Evolutionary conservation across 2,888 invertebrate genomes (phyloP).

Genomic region (Nebria brevicollis): DNA sequence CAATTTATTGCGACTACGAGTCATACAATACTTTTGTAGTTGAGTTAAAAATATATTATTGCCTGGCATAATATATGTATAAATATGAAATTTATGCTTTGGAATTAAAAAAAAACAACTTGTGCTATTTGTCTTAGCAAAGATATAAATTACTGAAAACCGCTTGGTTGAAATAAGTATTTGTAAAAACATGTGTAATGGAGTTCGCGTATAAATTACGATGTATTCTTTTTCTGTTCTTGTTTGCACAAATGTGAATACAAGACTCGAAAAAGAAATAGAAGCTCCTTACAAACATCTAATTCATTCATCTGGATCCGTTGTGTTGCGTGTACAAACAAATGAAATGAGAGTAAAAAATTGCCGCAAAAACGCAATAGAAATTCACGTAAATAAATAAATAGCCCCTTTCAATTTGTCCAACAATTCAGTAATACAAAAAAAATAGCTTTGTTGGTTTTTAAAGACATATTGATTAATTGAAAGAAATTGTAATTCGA

Average conservation of each 20-base stretch:
- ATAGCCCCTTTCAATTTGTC: background rate
- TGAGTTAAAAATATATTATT: no score
- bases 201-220: constrained; percentile 43
- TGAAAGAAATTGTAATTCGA: background rate
- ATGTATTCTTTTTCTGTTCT: constrained; percentile 22
- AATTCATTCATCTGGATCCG: constrained; percentile 1
- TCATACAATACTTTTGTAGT: no score
- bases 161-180: constrained; percentile 42
- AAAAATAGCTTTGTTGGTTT: background rate
- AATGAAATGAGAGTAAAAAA: background rate
- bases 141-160: background rate
- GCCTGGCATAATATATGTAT: no score
- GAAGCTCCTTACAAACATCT: background rate
- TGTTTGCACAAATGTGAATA: constrained; percentile 15
- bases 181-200: constrained; percentile 42
- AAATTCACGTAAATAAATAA: background rate
- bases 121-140: background rate
- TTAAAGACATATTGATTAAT: background rate
- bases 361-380: background rate
- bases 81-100: background rate
- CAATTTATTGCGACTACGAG: background rate
- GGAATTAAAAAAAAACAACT: background rate
- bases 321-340: background rate
- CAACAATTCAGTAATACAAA: background rate
- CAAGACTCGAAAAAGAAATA: background rate